Base-by-base conservation (phyloP, 2,797 vertebrate species). In the Cottoperca gobio region DNA sequence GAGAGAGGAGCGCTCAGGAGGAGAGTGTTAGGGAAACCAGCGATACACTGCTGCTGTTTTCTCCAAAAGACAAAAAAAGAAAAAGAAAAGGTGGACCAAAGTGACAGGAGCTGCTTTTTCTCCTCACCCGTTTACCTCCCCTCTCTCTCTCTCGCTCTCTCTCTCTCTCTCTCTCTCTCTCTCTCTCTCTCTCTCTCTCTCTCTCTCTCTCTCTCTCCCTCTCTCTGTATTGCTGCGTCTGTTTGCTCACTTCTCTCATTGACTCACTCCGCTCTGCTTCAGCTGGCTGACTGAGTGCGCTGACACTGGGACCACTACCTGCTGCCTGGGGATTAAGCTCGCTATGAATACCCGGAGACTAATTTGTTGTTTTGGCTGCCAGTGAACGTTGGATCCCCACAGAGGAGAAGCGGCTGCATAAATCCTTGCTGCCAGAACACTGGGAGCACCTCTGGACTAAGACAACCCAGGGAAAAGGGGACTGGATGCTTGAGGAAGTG, bases 221-320 rank as follows among this genome's bases (percentile, higher is more conserved):
- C 73, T 50, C 83, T 78, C 21, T 61, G 63, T 64, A 19, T 67
- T 42, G 28, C 70, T 4, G 59, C 60, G 54, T 78, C 74, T 78
- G 82, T 83, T 78, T 55, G 60, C 76, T 74, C 79, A 84, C 88
- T 87, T 86, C 80, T 77, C 82, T 84, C 79, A 78, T 77, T 85
- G 89, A 76, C 79, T 86, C 79, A 64, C 70, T 86, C 76, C 76
- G 75, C 62, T 72, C 71, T 50, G 73, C 88, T 76, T 78, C 75
- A 46, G 83, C 83, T 60, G 88, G 78, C 73, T 75, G 74, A 70
- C 79, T 65, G 89, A 82, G 88, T 60, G 76, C 78, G 46, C 81
- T 92, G 91, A 93, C 91, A 91, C 86, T 14, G 80, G 86, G 91
- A 93, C 88, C 86, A 59, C 86, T 91, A 93, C 92, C 92, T 92